Base-by-base conservation (phyloP, 2,888 invertebrate genomes). In the Athetis lepigone region DNA sequence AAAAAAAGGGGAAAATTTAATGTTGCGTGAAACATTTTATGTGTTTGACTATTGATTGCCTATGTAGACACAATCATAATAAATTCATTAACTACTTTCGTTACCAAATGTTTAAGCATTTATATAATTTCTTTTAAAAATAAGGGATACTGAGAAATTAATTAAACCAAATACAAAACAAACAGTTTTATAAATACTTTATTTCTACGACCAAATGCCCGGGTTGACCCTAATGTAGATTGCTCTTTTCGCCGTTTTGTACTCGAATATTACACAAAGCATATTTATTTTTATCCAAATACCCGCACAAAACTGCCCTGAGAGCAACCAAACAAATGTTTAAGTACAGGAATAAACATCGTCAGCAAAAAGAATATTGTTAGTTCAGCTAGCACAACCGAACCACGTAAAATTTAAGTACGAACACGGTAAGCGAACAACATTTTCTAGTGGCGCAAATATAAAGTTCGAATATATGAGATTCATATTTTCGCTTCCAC, bases 391-490 rank as follows among this genome's bases (percentile, higher is more conserved):
- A 57, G 50, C 36, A 51, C 19, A 50, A 39, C 54, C n/a, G 13
- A 21, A 25, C 16, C 29, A 45, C 52, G 39, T 49, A 23, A 36
- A 52, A 43, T 49, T 36, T 23, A 42, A 57, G 23, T 36, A 40
- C 21, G 7, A 25, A 39, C 54, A 46, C 21, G 52, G 25, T 29
- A 29, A 37, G 39, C 39, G 39, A 61, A 62, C 54, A 50, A 29
- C 54, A 51, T 72, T 72, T 45, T 58, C 25, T 7, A 46, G 47
- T 25, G 39, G 13, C 58, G 47, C 50, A 54, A 57, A 58, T 62
- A 59, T 67, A 58, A 56, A 63, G 51, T 63, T 42, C 45, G 63
- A 67, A 70, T 66, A 65, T 62, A 73, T 56, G 68, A 18, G 33
- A 67, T 67, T 55, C 62, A 68, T 73, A 72, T 68, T 62, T 63